Percentiles rank a stretch among this genome's conserved stretches.
These are phyloP conservation scores for Folsomia candida DNA, from an alignment of 2,888 invertebrate species.

Conservation along the genomic window DNA sequence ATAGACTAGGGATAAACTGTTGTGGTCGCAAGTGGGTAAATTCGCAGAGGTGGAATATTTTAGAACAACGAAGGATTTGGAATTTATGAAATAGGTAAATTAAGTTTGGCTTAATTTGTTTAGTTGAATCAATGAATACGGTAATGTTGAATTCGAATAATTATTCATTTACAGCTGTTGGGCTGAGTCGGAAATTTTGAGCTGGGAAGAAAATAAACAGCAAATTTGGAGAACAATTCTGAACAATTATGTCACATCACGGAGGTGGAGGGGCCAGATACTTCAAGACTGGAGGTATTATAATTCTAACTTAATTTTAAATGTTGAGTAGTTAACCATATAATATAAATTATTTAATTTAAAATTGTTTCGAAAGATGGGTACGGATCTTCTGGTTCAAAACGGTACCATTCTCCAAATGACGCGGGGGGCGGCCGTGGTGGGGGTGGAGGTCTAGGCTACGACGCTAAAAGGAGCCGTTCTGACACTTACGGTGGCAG, in stretches of 20 bases:
- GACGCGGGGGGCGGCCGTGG: conserved; percentile 19
- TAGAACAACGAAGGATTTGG: too few species aligned
- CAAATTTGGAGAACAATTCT: too few species aligned
- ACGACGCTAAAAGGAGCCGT: conserved; percentile 33
- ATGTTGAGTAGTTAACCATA: not conserved
- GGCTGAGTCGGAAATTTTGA: too few species aligned
- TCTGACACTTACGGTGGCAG: conserved; percentile 26
- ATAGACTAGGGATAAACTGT: too few species aligned
- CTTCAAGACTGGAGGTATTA: not conserved
- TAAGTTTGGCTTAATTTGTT: too few species aligned
- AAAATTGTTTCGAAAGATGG: conserved; percentile 12
- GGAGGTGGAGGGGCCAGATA: not conserved
- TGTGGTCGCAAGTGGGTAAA: too few species aligned
- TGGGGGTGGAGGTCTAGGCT: conserved; percentile 25
- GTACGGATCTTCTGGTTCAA: conserved; percentile 28
- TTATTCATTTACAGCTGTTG: too few species aligned
- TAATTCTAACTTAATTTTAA: not conserved
- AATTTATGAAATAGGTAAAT: too few species aligned
- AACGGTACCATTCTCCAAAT: conserved; percentile 38
- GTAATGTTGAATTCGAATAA: too few species aligned
- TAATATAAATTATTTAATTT: not conserved
- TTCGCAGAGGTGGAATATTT: too few species aligned
- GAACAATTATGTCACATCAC: not conserved
- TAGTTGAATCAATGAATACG: too few species aligned
- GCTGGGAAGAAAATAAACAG: too few species aligned